These are phyloP conservation scores for Petrolisthes manimaculis DNA, from an alignment of 2,888 invertebrate genomes.

Conservation along the genomic window DNA sequence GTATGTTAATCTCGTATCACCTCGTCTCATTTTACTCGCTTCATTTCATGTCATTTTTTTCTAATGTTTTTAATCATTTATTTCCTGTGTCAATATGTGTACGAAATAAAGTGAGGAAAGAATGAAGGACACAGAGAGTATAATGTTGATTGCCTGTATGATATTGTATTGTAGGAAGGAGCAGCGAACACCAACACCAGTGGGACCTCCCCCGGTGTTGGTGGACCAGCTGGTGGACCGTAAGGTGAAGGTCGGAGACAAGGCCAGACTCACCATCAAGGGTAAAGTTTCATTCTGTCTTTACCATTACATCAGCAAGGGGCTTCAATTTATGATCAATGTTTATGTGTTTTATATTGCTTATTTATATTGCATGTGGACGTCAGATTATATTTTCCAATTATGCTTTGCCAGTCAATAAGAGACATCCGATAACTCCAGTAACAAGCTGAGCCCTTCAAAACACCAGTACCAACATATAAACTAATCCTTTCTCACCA, in stretches of 20 bases:
- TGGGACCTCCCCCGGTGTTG: slow-evolving; percentile 78
- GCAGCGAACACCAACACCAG: slow-evolving; percentile 59
- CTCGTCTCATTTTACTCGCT: too few species aligned
- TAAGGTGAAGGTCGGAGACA: slow-evolving; percentile 83
- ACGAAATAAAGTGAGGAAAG: not conserved
- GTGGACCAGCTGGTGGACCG: slow-evolving; percentile 81
- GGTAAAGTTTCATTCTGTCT: slow-evolving; percentile 34
- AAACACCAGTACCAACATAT: not conserved
- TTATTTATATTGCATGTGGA: not conserved
- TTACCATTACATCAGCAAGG: not conserved
- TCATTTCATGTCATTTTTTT: too few species aligned
- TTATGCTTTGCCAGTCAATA: too few species aligned
- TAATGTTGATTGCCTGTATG: not conserved
- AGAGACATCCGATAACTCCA: too few species aligned
- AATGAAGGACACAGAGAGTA: not conserved
- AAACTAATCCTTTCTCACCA: not conserved
- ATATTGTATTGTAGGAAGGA: slow-evolving; percentile 32
- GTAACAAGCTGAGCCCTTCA: too few species aligned
- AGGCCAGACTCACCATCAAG: slow-evolving; percentile 74
- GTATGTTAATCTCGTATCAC: slow-evolving; percentile 12
- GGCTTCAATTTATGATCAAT: not conserved
- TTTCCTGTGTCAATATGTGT: not conserved
- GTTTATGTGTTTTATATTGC: not conserved
- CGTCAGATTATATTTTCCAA: too few species aligned
- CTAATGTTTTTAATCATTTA: too few species aligned